Base-by-base conservation (phyloP, 2,797 vertebrate species). In the Rhynchonycteris naso region DNA sequence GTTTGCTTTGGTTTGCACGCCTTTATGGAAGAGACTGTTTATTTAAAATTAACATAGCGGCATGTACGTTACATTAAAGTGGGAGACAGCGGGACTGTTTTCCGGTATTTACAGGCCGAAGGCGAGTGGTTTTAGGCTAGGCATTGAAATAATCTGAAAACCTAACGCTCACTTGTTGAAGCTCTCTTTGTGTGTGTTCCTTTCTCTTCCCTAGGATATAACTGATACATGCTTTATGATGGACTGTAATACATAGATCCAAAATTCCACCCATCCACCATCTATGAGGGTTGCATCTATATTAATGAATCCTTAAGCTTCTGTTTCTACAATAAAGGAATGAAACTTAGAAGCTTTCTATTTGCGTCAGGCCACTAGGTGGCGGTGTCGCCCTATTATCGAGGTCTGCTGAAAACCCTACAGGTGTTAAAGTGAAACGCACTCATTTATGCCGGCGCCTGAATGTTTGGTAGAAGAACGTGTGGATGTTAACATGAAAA, bases 351-450 rank as follows among this genome's bases (percentile, higher is more conserved):
- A 69, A 33, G 38, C 11, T 15, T 52, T 13, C 63, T 43, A 5
- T 89, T 91, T 84, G 89, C 63, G 56, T 16, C 21, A 3, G 6
- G 5, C 90, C 97, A 96, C 88, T 94, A 96, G 96, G 91, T 97
- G 97, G 94, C 71, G 6, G 54, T 85, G 3, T 82, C 72, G 52
- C 26, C 65, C 59, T 76, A 68, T 86, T 82, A 81, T 94, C 95
- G 63, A 90, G 19, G 6, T 47, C 1, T 86, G 4, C 75, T 88
- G 63, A 63, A 89, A 52, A 3, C 4, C 12, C 22, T 52, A 13
- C 43, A 52, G 56, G 22, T 91, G 82, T 86, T 43, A 71, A 50
- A 59, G 66, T 59, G 43, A 59, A 76, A 54, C 56, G 22, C 59
- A 13, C 69, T 87, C 12, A 24, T 50, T 93, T 56, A 87, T 74